Conservation (phyloP, 2,113 vertebrate species). For the Grus americana region DNA sequence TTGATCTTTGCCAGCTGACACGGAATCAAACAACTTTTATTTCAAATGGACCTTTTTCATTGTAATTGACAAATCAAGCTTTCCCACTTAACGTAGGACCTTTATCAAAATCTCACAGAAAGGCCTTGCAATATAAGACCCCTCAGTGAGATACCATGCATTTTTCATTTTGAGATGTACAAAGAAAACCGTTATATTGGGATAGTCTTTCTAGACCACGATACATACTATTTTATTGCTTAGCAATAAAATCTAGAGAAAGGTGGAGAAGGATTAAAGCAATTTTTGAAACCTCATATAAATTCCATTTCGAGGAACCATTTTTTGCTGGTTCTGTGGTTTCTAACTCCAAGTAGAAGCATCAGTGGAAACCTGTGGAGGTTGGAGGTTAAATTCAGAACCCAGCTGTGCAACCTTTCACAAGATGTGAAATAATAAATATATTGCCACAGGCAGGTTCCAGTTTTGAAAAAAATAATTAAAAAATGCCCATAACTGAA, state of each 20-base stretch:
- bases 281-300: not conserved
- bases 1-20: not conserved
- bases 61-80: not conserved
- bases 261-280: not conserved
- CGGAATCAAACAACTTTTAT: not conserved
- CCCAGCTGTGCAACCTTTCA: not conserved
- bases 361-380: not conserved
- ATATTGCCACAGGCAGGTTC: not conserved
- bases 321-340: not conserved
- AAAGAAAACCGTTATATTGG: not conserved
- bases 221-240: not conserved
- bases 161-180: not conserved
- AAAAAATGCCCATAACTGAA: not conserved
- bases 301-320: not conserved
- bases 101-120: not conserved
- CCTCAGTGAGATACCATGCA: not conserved
- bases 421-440: not conserved
- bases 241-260: not conserved
- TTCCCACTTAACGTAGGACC: not conserved
- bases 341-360: not conserved
- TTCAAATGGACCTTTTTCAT: not conserved
- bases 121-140: not conserved
- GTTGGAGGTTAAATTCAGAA: not conserved
- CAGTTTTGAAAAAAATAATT: not conserved
- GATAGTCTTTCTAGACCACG: not conserved